These are phyloP conservation scores for Festucalex cinctus DNA, from an alignment of 2,113 vertebrate genomes.

Conservation along the genomic window DNA sequence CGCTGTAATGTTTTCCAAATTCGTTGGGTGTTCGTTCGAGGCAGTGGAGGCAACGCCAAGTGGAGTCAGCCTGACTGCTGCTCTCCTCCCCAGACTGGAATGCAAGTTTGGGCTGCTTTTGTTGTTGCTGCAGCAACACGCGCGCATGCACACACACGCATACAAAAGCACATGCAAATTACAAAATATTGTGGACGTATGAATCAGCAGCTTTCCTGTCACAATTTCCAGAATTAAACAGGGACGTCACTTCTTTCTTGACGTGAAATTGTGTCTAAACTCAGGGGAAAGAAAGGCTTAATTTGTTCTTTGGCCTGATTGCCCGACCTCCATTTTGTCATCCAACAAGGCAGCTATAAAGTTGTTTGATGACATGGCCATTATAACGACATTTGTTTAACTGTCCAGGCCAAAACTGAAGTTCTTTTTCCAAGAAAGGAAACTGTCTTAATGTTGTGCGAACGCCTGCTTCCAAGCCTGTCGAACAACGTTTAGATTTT, in stretches of 20 bases:
- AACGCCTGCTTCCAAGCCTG: no score
- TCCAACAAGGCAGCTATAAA: neutral
- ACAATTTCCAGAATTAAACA: constrained; percentile 36
- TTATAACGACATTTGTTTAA: neutral
- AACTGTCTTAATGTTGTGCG: no score
- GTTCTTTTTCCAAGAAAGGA: no score
- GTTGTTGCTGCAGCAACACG: neutral
- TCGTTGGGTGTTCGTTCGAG: constrained; percentile 16
- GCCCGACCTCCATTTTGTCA: constrained; percentile 12
- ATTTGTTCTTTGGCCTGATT: constrained; percentile 49
- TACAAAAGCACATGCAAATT: constrained; percentile 9
- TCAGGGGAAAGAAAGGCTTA: constrained; percentile 43
- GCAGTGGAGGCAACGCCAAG: constrained; percentile 15
- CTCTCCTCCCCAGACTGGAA: constrained; percentile 34
- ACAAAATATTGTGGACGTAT: constrained; percentile 11
- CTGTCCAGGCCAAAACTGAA: no score
- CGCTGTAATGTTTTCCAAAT: constrained; percentile 41
- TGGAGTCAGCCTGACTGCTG: constrained; percentile 1
- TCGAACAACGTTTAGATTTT: no score
- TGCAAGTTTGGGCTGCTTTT: constrained; percentile 44
- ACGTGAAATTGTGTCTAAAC: constrained; percentile 24
- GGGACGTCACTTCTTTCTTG: neutral
- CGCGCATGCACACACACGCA: constrained; percentile 5
- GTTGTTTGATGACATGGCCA: neutral
- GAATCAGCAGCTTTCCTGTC: constrained; percentile 32